Evolutionary conservation across 2,797 vertebrate genomes (phyloP).

Genomic region (Zalophus californianus): DNA sequence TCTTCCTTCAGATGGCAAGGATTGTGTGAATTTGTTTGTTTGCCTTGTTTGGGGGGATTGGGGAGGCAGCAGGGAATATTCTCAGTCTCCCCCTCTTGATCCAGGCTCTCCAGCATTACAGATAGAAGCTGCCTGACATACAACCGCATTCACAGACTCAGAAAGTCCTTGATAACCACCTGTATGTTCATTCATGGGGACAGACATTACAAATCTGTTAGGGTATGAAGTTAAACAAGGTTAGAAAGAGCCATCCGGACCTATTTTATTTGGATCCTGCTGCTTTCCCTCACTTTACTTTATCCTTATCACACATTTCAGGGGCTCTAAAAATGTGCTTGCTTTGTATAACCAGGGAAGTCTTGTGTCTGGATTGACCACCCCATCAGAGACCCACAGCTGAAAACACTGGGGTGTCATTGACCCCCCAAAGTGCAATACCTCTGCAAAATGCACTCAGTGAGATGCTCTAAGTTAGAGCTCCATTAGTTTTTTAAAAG

Average conservation of each 20-base stretch:
- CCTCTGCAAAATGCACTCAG: background rate
- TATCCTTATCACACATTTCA: background rate
- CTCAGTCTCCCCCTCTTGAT: background rate
- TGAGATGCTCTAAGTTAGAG: background rate
- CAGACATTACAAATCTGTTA: background rate
- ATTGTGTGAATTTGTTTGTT: background rate
- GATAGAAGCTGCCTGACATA: too few relatives aligned
- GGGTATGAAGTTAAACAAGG: background rate
- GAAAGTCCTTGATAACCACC: background rate
- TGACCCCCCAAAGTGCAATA: background rate
- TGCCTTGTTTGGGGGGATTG: background rate
- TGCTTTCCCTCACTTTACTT: background rate
- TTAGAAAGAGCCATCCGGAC: background rate
- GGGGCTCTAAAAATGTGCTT: background rate
- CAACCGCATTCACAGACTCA: background rate
- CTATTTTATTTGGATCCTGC: background rate
- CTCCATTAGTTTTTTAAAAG: too few relatives aligned
- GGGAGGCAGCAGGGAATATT: accelerated
- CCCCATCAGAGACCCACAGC: background rate
- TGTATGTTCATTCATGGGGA: background rate
- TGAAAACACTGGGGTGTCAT: background rate
- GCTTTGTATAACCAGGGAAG: background rate
- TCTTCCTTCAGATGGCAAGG: background rate
- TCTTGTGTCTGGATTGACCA: background rate
- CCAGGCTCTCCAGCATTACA: background rate